phyloP scores from a whole-genome alignment of 2,888 invertebrate genomes.

The Ashinkailepas kermadecensis region DNA sequence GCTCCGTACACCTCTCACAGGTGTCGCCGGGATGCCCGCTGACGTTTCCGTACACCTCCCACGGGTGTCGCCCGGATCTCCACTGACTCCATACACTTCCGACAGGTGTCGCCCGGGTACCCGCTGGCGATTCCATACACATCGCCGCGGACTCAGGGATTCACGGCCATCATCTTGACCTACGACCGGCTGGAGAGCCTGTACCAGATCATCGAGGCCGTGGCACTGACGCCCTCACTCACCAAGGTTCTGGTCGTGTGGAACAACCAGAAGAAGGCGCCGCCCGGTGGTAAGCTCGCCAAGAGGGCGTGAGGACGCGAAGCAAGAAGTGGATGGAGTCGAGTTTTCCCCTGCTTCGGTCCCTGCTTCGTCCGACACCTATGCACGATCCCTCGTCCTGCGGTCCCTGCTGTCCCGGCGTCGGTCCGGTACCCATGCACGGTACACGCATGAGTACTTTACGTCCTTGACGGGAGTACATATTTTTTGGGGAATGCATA shows the following conservation, averaged over 20 bases:
- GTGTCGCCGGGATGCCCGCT: not conserved
- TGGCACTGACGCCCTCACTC: slow-evolving; percentile 79
- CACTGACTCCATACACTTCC: not conserved
- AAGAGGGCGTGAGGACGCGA: too few species aligned
- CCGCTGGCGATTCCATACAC: slow-evolving; percentile 79
- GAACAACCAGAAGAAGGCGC: slow-evolving; percentile 89
- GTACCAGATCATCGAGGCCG: slow-evolving; percentile 72
- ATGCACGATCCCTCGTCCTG: too few species aligned
- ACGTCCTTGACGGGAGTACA: too few species aligned
- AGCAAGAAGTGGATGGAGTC: too few species aligned
- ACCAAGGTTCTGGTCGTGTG: slow-evolving; percentile 88
- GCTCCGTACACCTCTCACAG: too few species aligned
- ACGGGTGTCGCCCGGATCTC: slow-evolving; percentile 36
- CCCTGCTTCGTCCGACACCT: too few species aligned
- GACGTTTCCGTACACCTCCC: not conserved
- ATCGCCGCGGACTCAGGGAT: slow-evolving; percentile 76
- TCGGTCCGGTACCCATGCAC: too few species aligned
- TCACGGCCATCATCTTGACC: slow-evolving; percentile 91
- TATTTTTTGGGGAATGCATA: too few species aligned
- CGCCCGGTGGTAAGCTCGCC: slow-evolving; percentile 65
- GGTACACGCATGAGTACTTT: too few species aligned
- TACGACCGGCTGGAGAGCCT: slow-evolving; percentile 86
- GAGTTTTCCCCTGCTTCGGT: too few species aligned
- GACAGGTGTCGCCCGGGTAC: slow-evolving; percentile 38
- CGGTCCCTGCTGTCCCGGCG: too few species aligned